Evolutionary conservation across 2,888 invertebrate genomes (phyloP), one percentile per base, ranked within the genome.

Genomic region (Athalia rosae): DNA sequence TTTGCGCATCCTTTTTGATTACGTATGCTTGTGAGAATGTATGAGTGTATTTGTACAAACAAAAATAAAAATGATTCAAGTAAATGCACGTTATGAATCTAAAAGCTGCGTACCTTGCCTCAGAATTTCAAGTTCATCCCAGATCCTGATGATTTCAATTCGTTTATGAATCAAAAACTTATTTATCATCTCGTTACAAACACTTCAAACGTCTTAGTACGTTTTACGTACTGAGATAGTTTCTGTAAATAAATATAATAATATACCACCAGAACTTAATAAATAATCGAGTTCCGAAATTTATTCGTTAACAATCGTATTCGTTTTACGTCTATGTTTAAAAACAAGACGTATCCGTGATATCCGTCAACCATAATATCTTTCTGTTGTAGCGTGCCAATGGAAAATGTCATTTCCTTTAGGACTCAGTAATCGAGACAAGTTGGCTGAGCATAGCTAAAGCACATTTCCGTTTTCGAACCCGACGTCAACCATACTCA

Each of bases 381-480:
- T 79, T 79, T 73, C 66, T 61, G 58, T 61, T 73, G 8, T 61
- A 62, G 45, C 67, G 15, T 15, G 56, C 50, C 56, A 80, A 80
- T 74, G 53, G 77, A 45, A 78, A 77, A 13, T 61, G 4, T 15
- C 76, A 41, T 45, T 45, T 11, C n/a, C 48, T 41, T 53, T 69
- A 13, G 6, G n/a, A 15, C 45, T 45, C 15, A 43, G 15, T 28
- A 41, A 69, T 48, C 59, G 76, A 76, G 77, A 77, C 77, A 74
- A 76, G 76, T 77, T 64, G 61, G 74, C 67, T 43, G 59, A 76
- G 83, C 83, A 83, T 79, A 77, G 80, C 81, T 74, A 82, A 82
- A 81, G 84, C 81, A 83, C 85, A 85, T 87, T 87, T 87, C 87
- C 87, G 87, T 86, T 87, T 86, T 84, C 85, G 84, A 86, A 84